Evolutionary conservation across 2,797 vertebrate species (phyloP).

Genomic region (Pteronotus mesoamericanus): DNA sequence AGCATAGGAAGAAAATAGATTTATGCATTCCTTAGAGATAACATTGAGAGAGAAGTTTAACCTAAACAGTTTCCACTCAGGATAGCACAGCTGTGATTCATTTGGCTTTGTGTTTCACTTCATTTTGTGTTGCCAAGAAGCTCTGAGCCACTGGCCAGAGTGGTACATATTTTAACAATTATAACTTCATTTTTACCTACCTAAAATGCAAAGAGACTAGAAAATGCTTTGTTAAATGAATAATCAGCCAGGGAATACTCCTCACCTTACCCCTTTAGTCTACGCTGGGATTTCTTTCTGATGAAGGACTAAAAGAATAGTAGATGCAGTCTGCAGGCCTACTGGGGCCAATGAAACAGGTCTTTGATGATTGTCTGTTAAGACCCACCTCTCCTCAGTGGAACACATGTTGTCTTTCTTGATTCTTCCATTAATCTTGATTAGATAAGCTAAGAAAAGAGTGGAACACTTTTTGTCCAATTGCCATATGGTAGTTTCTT

Average conservation of each 20-base stretch:
- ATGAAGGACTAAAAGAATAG: background rate
- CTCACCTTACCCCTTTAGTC: background rate
- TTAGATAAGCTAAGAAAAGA: background rate
- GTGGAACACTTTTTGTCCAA: background rate
- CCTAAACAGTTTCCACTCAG: conserved; percentile 29
- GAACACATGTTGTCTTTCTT: background rate
- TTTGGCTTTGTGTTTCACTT: conserved; percentile 30
- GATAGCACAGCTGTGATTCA: background rate
- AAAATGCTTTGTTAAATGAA: background rate
- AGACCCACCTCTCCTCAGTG: background rate
- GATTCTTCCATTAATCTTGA: background rate
- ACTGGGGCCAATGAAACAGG: background rate
- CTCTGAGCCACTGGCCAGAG: background rate
- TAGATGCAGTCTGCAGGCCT: background rate
- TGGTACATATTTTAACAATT: background rate
- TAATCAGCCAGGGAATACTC: background rate
- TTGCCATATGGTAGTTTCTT: background rate
- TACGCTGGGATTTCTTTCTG: background rate
- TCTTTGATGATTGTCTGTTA: background rate
- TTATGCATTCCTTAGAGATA: conserved; percentile 51
- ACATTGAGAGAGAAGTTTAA: conserved; percentile 41
- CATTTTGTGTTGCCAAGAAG: background rate
- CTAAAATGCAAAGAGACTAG: background rate
- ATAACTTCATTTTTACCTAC: background rate
- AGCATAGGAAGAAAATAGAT: conserved; percentile 58